Evolutionary conservation across 2,888 invertebrate genomes (phyloP).

Genomic region (Sceliomorpha sp.): DNA sequence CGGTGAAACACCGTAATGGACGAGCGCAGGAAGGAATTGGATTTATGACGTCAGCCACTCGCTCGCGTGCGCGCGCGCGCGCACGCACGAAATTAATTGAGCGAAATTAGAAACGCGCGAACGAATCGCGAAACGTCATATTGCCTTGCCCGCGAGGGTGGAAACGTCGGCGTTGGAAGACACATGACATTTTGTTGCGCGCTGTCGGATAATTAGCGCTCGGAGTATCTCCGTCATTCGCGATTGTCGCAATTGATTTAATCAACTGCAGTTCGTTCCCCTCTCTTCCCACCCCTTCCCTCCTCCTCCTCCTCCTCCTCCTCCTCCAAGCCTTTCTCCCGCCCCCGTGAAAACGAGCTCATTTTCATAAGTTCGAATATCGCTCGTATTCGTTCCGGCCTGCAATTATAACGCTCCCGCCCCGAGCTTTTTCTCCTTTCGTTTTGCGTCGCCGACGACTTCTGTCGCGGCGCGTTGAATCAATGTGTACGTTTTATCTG

Average conservation of each 20-base stretch:
- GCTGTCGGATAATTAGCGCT: constrained; percentile 31
- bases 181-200: constrained; percentile 19
- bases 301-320: too few relatives aligned
- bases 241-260: constrained; percentile 47
- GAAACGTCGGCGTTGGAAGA: constrained; percentile 19
- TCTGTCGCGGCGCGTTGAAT: too few relatives aligned
- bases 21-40: constrained; percentile 53
- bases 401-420: too few relatives aligned
- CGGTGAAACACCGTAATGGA: constrained; percentile 58
- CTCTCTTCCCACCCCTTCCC: too few relatives aligned
- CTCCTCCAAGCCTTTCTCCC: constrained; percentile 27
- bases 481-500: neutral
- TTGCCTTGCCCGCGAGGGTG: constrained; percentile 12
- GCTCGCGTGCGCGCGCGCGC: too few relatives aligned
- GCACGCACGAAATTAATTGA: constrained; percentile 48
- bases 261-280: constrained; percentile 44
- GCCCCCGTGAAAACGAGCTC: too few relatives aligned
- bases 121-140: constrained; percentile 43
- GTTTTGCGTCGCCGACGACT: too few relatives aligned
- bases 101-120: constrained; percentile 47
- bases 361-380: too few relatives aligned
- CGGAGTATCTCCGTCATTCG: constrained; percentile 22
- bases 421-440: too few relatives aligned
- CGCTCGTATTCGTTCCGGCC: too few relatives aligned
- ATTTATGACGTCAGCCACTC: constrained; percentile 49